Evolutionary conservation across 1,140 invertebrate genomes (phyloP), one percentile per base, ranked within the genome.

Genomic region (Heliconius melpomene): DNA sequence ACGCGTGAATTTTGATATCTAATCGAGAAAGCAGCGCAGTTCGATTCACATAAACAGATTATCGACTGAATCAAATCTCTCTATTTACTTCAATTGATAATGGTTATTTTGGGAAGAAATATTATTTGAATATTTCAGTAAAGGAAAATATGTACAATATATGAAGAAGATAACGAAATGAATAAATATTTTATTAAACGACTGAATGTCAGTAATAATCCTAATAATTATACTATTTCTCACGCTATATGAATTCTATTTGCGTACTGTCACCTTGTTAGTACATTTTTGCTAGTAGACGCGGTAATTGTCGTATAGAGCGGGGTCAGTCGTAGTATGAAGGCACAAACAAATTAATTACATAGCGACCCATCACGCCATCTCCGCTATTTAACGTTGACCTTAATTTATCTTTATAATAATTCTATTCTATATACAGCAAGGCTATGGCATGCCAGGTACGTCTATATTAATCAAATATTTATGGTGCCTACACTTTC

Each of bases 261-360:
- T 23, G 1, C 57, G 9, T 60, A 26, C 2, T 66, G 8, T 60
- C 23, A 26, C 54, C 54, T 60, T 60, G 60, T 66, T 66, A 26
- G 9, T 66, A 66, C 13, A 16, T 66, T 66, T 66, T 66, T 26
- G 60, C 23, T 26, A 66, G 26, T 66, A 29, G 23, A 66, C 26
- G 11, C 0, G 60, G 13, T 66, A 26, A 66, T 66, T 29, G 71
- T 38, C 36, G 71, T 20, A 72, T 36, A 36, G 36, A 29, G 66
- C 70, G 54, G 29, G 70, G 76, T 72, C 29, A 54, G 29, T 26
- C 20, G 20, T 18, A 7, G 76, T 76, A 36, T 70, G 46, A 72
- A 70, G 72, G 50, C 54, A 60, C 82, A 89, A 87, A 87, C 83
- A 86, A 87, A 87, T 86, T 85, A 85, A 88, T 85, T 83, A 79